A percentile compares a stretch with the other conserved stretches of the same genome.
Conservation (phyloP, 2,797 vertebrate genomes). For the Pipistrellus pygmaeus region DNA sequence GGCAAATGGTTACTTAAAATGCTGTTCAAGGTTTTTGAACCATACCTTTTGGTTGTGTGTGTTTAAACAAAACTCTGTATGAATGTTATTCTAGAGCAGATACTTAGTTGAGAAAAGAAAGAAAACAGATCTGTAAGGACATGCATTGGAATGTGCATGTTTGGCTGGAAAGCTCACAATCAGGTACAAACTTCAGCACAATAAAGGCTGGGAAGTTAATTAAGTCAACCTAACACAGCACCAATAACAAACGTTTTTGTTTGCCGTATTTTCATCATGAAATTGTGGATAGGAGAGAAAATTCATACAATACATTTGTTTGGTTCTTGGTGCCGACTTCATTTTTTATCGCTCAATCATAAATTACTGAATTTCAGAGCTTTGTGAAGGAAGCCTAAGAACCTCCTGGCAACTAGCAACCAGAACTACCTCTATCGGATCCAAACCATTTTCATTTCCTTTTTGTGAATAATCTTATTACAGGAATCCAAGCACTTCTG, state of each 20-base stretch:
- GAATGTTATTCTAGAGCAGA: conserved; percentile 65
- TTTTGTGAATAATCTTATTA: not conserved
- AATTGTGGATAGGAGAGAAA: conserved; percentile 1
- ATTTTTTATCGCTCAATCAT: conserved; percentile 71
- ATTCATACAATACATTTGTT: not conserved
- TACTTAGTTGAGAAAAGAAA: conserved; percentile 68
- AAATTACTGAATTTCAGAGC: conserved; percentile 70
- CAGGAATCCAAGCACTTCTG: not conserved
- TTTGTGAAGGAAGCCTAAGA: conserved; percentile 73
- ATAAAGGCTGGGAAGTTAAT: conserved; percentile 74
- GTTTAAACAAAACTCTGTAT: conserved; percentile 61
- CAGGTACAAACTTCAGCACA: conserved; percentile 64
- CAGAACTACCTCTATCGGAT: not conserved
- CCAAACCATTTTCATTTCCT: not conserved
- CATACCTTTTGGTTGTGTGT: conserved; percentile 14
- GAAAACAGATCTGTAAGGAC: conserved; percentile 78
- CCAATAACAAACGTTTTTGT: conserved; percentile 44
- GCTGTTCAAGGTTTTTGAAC: conserved; percentile 18
- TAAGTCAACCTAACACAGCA: conserved; percentile 53
- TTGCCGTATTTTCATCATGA: conserved; percentile 70
- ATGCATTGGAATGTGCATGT: conserved; percentile 67
- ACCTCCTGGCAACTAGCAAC: not conserved
- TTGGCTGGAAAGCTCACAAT: conserved; percentile 71
- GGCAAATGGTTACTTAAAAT: conserved; percentile 34
- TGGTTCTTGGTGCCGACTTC: conserved; percentile 62